Conservation (phyloP, 2,888 invertebrate species). For the Malthinus flaveolus region DNA sequence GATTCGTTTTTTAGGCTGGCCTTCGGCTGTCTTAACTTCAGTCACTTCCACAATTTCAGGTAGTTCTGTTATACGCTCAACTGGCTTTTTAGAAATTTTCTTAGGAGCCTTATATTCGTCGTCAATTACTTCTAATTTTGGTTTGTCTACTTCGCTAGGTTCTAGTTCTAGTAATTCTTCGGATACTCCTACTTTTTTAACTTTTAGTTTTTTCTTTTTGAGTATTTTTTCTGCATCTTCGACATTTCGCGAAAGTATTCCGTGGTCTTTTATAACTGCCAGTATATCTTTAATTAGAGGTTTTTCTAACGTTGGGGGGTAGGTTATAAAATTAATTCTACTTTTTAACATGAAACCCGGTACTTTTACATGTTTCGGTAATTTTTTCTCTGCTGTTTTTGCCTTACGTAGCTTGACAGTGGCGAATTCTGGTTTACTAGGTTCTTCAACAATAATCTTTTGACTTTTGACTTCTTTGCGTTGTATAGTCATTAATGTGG, state of each 20-base stretch:
- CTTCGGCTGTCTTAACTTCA: conserved; percentile 15
- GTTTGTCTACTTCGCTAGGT: conserved; percentile 11
- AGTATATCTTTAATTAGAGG: neutral
- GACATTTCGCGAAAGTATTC: conserved; percentile 56
- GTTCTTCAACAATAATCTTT: conserved; percentile 62
- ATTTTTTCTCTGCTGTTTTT: conserved; percentile 47
- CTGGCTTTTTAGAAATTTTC: neutral
- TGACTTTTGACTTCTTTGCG: conserved; percentile 61
- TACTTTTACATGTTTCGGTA: conserved; percentile 46
- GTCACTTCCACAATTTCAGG: conserved; percentile 1
- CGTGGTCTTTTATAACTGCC: conserved; percentile 44
- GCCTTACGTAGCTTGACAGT: conserved; percentile 59
- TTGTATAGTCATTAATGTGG: conserved; percentile 60
- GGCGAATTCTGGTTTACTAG: conserved; percentile 60
- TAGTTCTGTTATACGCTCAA: neutral
- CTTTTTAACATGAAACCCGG: conserved; percentile 57
- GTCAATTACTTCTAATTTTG: neutral
- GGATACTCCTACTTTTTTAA: conserved; percentile 41
- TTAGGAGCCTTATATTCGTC: neutral
- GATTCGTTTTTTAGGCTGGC: conserved; percentile 34
- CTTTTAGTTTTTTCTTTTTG: conserved; percentile 48
- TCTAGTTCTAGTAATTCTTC: conserved; percentile 53
- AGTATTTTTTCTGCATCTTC: conserved; percentile 54
- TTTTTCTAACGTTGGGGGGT: conserved; percentile 48
- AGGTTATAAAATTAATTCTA: conserved; percentile 52